phyloP scores from a whole-genome alignment of 1,140 invertebrate genomes.

The Drosophila arawakana region DNA sequence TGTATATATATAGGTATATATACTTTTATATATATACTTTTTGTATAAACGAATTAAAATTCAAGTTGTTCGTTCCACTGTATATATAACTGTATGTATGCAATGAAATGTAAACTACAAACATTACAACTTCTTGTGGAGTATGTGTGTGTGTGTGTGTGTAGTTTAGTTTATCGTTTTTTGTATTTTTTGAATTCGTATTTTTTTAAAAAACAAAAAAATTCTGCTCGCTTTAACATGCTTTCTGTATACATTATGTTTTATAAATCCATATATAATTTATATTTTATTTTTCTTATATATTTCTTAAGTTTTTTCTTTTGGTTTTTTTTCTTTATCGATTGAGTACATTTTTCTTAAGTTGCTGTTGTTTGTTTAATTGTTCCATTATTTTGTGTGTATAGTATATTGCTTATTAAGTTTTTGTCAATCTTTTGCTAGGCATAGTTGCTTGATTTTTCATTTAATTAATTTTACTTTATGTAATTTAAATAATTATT shows the following conservation, averaged over 20 bases:
- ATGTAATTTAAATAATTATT: constrained; percentile 3
- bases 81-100: constrained; percentile 35
- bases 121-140: constrained; percentile 42
- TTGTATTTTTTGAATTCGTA: constrained; percentile 33
- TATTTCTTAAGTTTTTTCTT: constrained; percentile 7
- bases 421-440: constrained; percentile 34
- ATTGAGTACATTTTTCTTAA: constrained; percentile 63
- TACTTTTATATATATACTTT: neutral
- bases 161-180: constrained; percentile 57
- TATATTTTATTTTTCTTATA: constrained; percentile 44
- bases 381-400: constrained; percentile 60
- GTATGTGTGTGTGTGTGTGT: constrained; percentile 39
- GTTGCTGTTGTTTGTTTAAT: constrained; percentile 41
- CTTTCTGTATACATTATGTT: constrained; percentile 55
- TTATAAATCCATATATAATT: constrained; percentile 72
- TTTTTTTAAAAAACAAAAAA: constrained; percentile 64
- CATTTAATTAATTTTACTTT: constrained; percentile 6
- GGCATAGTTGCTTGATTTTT: constrained; percentile 4
- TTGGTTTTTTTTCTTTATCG: constrained; percentile 28
- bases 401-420: constrained; percentile 68
- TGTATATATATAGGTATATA: constrained; percentile 32
- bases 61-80: constrained; percentile 53
- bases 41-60: constrained; percentile 79
- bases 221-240: constrained; percentile 45
- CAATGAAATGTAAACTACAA: constrained; percentile 46